Base-by-base conservation (phyloP, 2,113 vertebrate genomes). In the Cygnus atratus region DNA sequence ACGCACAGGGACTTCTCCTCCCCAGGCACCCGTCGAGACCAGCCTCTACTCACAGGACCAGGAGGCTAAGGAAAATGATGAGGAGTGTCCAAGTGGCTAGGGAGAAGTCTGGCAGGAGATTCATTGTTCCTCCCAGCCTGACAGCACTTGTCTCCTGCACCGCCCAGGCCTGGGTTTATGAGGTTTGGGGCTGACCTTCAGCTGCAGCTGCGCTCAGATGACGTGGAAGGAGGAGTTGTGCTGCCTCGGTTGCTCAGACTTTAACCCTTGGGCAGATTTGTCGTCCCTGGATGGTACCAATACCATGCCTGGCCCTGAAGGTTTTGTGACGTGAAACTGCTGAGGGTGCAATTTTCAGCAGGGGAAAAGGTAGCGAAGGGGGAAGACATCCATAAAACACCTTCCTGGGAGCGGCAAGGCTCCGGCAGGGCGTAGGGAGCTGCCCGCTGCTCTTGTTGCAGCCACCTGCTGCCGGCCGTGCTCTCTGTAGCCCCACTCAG, bases 81-180 rank as follows among this genome's bases (percentile, higher is more conserved):
- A 98, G 37, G 10, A 98, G 95, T 29, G 95, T 77, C 97, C 98
- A 98, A 6, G 97, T 98, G 80, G 92, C 93, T 7, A 76, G 6
- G 10, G 97, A 98, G 21, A 98, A 84, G 58, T 72, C 75, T 21
- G 95, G 65, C 41, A 93, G 33, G 21, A 95, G 54, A n/a, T 11
- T 21, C 93, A 95, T 88, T 1, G 4, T 2, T 22, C 4, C 31
- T 21, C 46, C 21, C 21, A 55, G 33, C 24, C 75, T 4, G 5
- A 8, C 17, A 28, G 3, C 35, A 13, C 9, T 1, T 1, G 4
- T 22, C 44, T 44, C 21, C 46, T 11, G 12, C 1, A 2, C 50
- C 57, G 29, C 66, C 1, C 1, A 11, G 15, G 20, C 25, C 21
- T 52, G 3, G 1, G 3, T 16, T 44, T 31, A 24, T 6, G 18